Base-by-base conservation (phyloP, 1,140 invertebrate species). In the Leucophenga varia region DNA sequence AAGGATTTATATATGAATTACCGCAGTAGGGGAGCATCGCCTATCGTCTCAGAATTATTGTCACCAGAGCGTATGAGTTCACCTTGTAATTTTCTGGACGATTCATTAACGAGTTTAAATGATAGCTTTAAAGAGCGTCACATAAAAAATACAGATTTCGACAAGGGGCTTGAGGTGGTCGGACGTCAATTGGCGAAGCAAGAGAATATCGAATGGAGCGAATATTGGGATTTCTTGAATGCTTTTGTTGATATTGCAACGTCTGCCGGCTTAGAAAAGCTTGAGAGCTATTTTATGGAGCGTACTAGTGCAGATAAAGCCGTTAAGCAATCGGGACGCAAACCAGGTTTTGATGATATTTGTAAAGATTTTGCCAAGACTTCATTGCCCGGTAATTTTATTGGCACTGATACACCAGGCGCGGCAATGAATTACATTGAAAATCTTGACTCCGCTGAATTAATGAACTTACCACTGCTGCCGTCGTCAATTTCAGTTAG, bases 221-320 rank as follows among this genome's bases (percentile, higher is more conserved):
- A 96, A 69, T 92, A 91, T 72, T 96, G 93, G 92, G 83, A 86
- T 2, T 95, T 95, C 70, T 76, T 95, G 5, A 84, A 89, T 56
- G 81, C 80, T 4, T 93, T 89, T 70, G 81, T 86, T 6, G 86
- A 96, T 76, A 78, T 95, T 2, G 72, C 83, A 1, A 83, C 83
- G 1, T 59, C 76, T 0, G 84, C 88, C 47, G 92, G 91, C 2
- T 77, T 95, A 2, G 55, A 72, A 0, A 77, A 84, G 25, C 70
- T 96, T 1, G 91, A 96, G 74, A 79, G 81, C 17, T 88, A 89
- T 77, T 74, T 95, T 2, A 80, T 80, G 55, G 75, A 78, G 14
- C 79, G 75, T 51, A 17, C 47, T 3, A 54, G 60, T 31, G 20
- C 56, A 44, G 16, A 35, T n/a, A 19, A 30, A n/a, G 43, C 16